Evolutionary conservation across 2,113 vertebrate species (phyloP).

Genomic region (Aspiorhynchus laticeps): DNA sequence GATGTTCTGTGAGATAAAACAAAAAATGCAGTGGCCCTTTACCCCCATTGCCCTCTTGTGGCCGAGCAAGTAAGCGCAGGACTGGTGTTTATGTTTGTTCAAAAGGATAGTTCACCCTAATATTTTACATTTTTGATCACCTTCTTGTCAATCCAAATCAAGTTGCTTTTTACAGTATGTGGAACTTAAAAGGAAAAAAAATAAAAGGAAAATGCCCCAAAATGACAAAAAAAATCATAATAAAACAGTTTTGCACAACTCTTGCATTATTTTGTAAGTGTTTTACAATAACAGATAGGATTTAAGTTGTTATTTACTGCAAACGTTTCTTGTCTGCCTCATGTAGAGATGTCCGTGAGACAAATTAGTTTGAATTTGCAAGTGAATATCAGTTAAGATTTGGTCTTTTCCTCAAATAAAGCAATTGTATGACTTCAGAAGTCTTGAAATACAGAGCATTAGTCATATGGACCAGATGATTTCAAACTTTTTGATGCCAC

Average conservation of each 20-base stretch:
- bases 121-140: neutral
- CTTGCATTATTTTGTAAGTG: no score
- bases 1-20: neutral
- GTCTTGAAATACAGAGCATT: neutral
- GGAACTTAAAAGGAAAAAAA: no score
- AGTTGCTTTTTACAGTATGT: neutral
- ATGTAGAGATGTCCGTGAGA: no score
- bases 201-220: no score
- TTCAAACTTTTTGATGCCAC: no score
- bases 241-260: neutral
- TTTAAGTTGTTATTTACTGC: no score
- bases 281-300: no score
- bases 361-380: no score
- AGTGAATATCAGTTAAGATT: neutral
- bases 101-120: neutral
- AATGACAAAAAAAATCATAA: no score
- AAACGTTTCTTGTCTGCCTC: no score
- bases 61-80: neutral
- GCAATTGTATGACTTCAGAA: neutral
- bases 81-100: neutral
- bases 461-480: neutral
- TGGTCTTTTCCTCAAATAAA: neutral
- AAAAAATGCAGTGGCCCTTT: neutral
- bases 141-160: neutral
- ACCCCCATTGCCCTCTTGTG: slow-evolving; percentile 46